Percentiles rank a stretch among this genome's conserved stretches.
These are phyloP conservation scores for Ganaspis sp. DNA, from an alignment of 1,140 invertebrate genomes.

Conservation along the genomic window DNA sequence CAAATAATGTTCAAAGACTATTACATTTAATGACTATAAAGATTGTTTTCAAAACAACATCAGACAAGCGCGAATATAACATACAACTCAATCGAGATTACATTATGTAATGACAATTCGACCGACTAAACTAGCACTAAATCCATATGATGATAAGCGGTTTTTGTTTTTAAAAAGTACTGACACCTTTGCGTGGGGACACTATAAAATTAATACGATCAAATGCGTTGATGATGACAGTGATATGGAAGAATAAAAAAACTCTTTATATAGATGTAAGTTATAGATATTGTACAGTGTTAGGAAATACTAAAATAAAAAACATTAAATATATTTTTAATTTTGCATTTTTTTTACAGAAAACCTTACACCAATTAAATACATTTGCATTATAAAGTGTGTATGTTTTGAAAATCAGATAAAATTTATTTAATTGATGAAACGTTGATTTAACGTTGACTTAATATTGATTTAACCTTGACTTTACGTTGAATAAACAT, in stretches of 20 bases:
- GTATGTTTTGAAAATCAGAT: too few species aligned
- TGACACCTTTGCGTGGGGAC: neutral
- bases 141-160: constrained; percentile 2
- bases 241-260: neutral
- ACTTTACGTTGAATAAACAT: too few species aligned
- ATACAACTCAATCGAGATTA: too few species aligned
- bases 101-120: too few species aligned
- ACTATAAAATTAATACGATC: too few species aligned
- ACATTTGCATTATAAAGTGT: too few species aligned
- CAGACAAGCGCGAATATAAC: neutral
- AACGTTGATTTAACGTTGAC: neutral
- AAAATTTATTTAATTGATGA: too few species aligned
- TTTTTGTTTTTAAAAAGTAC: constrained; percentile 13
- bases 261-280: neutral
- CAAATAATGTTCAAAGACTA: too few species aligned
- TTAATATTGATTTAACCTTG: too few species aligned
- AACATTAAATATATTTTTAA: neutral
- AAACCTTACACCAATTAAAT: constrained; percentile 36
- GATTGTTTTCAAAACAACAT: neutral
- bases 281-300: too few species aligned
- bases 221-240: neutral
- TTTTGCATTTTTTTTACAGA: neutral
- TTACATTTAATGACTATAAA: neutral
- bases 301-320: too few species aligned
- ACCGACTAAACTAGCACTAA: constrained; percentile 10